Base-by-base conservation (phyloP, 2,797 vertebrate species). In the Sitta carolinensis region DNA sequence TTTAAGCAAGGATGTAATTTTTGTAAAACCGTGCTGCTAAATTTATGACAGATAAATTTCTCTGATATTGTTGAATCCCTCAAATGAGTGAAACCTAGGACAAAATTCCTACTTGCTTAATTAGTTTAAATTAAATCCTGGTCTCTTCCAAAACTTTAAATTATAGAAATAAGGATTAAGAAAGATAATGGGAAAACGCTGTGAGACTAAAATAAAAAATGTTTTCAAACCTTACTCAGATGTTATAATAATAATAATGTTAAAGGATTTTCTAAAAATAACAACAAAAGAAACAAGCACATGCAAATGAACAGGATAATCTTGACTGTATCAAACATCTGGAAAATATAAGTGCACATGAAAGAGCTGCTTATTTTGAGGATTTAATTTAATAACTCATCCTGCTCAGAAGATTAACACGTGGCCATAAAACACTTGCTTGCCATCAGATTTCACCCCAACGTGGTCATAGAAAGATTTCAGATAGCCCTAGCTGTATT, bases 291-390 rank as follows among this genome's bases (percentile, higher is more conserved):
- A 63, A 84, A 69, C 32, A 54, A 63, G 42, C 18, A 51, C 23
- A 77, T 81, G 83, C 77, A 91, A 93, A 94, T 61, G 34, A 84
- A 51, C 55, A 61, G 64, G 74, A 36, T 30, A 40, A 62, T 80
- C 61, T 84, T 82, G 51, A 42, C 70, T 84, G 55, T 91, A 92
- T 73, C 73, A 43, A 84, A 85, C 91, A 94, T 89, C 92, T 96
- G 92, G 82, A 96, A 85, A 91, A 87, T 63, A 32, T 75, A 87
- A 96, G 42, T 5, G 6, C 43, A 61, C 51, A 66, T 85, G 42
- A 57, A 84, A 94, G 84, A 87, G 52, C 67, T 68, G 34, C 48
- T 79, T 21, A 51, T 64, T 76, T 74, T 34, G 51, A 51, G 51
- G 34, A 73, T 86, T 94, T 85, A 83, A 87, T 75, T 81, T 78